Base-by-base conservation (phyloP, 2,797 vertebrate species). In the Enteromius mattozi region DNA sequence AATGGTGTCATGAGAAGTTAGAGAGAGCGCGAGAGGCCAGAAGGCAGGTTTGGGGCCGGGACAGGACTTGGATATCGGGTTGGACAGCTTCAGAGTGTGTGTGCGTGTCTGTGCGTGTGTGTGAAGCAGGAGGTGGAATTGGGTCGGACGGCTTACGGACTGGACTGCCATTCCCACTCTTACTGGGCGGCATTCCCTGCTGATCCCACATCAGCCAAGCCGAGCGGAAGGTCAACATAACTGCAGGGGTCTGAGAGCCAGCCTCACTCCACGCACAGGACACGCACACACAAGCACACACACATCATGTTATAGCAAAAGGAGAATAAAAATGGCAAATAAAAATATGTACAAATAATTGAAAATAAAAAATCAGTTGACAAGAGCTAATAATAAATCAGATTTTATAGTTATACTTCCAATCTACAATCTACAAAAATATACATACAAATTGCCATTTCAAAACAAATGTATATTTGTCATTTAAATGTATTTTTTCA, bases 201-300 rank as follows among this genome's bases (percentile, higher is more conserved):
- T 89, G 91, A 93, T 94, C 94, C 88, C 88, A 91, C 91, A 86
- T 90, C 94, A 94, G 93, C 90, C 93, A 95, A 94, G 85, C 93
- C 93, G 91, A 93, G 92, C 93, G 93, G 92, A 95, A 96, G 94
- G 95, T 94, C 94, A 95, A 96, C 95, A 94, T 94, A 94, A 92
- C 93, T 92, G 92, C 92, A 92, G 93, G 93, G 92, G 91, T 88
- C 85, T 81, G 81, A 86, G 82, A 89, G 88, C 92, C 87, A 88
- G 86, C 35, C 37, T 61, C 27, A 13, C 75, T 70, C 6, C 6
- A 61, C 4, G 19, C 35, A 65, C 47, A 78, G 81, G 86, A 80
- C 90, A 78, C 37, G 9, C 86, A 89, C 76, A 87, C 88, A 85
- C 42, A 45, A 35, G 56, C 17, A 59, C 37, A 45, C 21, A 78